Conservation (phyloP, 2,113 vertebrate genomes). For the Girardinichthys multiradiatus region DNA sequence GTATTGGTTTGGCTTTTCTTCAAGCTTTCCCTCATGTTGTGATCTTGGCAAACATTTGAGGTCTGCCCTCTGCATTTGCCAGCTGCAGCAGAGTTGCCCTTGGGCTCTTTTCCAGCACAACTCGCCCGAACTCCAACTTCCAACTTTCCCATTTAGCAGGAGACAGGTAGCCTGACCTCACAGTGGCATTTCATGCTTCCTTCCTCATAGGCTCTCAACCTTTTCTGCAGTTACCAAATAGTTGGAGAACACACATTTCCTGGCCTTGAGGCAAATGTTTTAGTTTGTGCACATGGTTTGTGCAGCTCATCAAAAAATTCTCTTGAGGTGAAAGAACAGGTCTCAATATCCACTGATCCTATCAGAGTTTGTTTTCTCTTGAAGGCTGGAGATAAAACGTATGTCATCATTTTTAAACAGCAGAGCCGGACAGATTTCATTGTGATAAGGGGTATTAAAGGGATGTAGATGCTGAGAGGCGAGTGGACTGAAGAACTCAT, state of each 20-base stretch:
- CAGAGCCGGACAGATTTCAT: slow-evolving; percentile 24
- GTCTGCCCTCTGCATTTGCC: slow-evolving; percentile 56
- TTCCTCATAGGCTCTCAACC: slow-evolving; percentile 24
- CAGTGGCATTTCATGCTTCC: slow-evolving; percentile 28
- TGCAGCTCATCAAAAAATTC: not conserved
- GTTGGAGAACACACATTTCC: not conserved
- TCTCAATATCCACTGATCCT: slow-evolving; percentile 21
- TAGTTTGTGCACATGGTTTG: not conserved
- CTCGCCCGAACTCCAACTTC: slow-evolving; percentile 42
- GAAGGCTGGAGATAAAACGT: slow-evolving; percentile 33
- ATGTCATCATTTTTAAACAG: slow-evolving; percentile 38
- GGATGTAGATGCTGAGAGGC: slow-evolving; percentile 13
- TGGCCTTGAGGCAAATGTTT: slow-evolving; percentile 20
- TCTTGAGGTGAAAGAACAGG: slow-evolving; percentile 8
- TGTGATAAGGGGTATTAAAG: slow-evolving; percentile 42
- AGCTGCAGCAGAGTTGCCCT: slow-evolving; percentile 51
- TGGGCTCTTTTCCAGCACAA: slow-evolving; percentile 57
- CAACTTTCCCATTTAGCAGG: slow-evolving; percentile 58
- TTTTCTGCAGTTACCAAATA: slow-evolving; percentile 23
- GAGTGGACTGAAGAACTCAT: slow-evolving; percentile 1
- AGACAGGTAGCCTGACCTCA: slow-evolving; percentile 46
- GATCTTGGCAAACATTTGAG: slow-evolving; percentile 55
- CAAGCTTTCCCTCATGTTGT: slow-evolving; percentile 24
- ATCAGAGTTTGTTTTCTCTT: slow-evolving; percentile 48
- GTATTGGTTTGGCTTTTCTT: slow-evolving; percentile 21